phyloP scores from a whole-genome alignment of 2,888 invertebrate genomes.

The Phanerotoma sp. region DNA sequence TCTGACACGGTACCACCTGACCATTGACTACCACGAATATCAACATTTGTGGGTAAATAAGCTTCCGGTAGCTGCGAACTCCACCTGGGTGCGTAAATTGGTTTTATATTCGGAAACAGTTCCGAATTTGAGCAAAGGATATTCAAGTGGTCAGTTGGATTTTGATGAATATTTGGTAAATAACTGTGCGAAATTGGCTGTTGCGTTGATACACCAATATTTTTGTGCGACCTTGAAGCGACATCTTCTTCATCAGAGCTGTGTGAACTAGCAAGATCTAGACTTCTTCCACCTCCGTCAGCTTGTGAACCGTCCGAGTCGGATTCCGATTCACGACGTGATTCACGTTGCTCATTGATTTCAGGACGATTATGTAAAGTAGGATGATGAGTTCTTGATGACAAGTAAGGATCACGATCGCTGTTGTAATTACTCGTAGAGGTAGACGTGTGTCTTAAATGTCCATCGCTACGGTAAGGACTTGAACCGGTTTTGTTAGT shows the following conservation, averaged over 20 bases:
- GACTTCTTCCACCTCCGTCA: slow-evolving; percentile 71
- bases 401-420: slow-evolving; percentile 53
- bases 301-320: slow-evolving; percentile 73
- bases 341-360: slow-evolving; percentile 49
- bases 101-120: slow-evolving; percentile 69
- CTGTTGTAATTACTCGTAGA: slow-evolving; percentile 84
- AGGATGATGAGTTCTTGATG: slow-evolving; percentile 50
- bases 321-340: slow-evolving; percentile 71
- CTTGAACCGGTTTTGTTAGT: slow-evolving; percentile 94
- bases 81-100: slow-evolving; percentile 69
- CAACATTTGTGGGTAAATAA: slow-evolving; percentile 59
- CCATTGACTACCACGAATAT: slow-evolving; percentile 65
- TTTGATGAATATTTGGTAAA: slow-evolving; percentile 63
- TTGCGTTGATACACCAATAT: slow-evolving; percentile 52
- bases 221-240: slow-evolving; percentile 54
- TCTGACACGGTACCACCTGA: slow-evolving; percentile 79
- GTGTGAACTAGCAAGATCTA: slow-evolving; percentile 93
- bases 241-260: slow-evolving; percentile 83
- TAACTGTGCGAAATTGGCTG: slow-evolving; percentile 57
- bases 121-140: slow-evolving; percentile 64
- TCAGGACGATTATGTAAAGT: slow-evolving; percentile 46
- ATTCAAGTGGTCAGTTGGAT: slow-evolving; percentile 50
- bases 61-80: slow-evolving; percentile 69
- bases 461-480: slow-evolving; percentile 85
- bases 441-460: slow-evolving; percentile 79